Conservation (phyloP, 2,113 vertebrate species). For the Clarias gariepinus region DNA sequence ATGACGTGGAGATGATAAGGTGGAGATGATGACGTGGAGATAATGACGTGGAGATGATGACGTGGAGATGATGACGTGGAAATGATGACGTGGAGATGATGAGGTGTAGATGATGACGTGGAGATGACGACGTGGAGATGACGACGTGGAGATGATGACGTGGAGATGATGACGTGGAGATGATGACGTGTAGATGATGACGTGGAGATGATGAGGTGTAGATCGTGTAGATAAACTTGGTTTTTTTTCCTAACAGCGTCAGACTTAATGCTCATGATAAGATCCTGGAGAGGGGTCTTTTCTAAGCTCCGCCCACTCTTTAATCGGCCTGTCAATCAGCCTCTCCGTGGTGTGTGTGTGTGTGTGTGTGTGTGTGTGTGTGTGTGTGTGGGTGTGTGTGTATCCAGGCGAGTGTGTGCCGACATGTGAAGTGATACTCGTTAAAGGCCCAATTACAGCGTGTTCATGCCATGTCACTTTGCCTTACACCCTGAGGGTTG, state of each 20-base stretch:
- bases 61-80: too few species aligned
- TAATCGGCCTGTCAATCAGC: slow-evolving; percentile 8
- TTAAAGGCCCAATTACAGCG: slow-evolving; percentile 42
- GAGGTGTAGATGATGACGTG: too few species aligned
- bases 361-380: neutral
- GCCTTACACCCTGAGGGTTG: slow-evolving; percentile 9
- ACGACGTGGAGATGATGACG: too few species aligned
- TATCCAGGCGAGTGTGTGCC: neutral
- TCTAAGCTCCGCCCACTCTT: slow-evolving; percentile 16
- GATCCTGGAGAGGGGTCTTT: neutral
- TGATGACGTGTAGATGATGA: too few species aligned
- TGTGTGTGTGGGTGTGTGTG: neutral
- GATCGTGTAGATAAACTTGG: neutral
- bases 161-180: too few species aligned
- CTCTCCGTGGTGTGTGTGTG: neutral
- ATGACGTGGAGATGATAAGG: too few species aligned
- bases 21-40: too few species aligned
- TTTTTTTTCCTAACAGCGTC: neutral
- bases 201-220: too few species aligned
- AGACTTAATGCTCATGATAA: neutral
- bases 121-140: too few species aligned
- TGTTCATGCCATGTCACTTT: slow-evolving; percentile 41
- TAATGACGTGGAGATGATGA: too few species aligned
- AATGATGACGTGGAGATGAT: too few species aligned
- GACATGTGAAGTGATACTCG: slow-evolving; percentile 34